Evolutionary conservation across 2,888 invertebrate genomes (phyloP), one percentile per base, ranked within the genome.

Genomic region (Spisula solida): DNA sequence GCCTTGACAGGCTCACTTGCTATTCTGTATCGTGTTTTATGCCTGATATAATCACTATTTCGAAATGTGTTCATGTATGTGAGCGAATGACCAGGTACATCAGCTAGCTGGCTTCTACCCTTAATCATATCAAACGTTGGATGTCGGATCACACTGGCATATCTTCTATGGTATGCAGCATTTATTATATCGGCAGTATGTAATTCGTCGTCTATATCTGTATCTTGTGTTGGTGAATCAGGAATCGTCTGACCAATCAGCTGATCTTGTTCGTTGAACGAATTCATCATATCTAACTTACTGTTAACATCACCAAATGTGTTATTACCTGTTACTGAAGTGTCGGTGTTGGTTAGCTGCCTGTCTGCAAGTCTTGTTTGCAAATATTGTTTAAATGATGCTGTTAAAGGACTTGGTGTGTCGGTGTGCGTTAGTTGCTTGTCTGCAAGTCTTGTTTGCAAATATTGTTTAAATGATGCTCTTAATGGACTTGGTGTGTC

Each of bases 401-500:
- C 31, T 18, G 16, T 75, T 2, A 34, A 16, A 0, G 34, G 34
- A 75, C 34, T 34, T 12, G 75, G 34, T 5, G 75, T 34, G 1
- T 75, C 75, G 6, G 75, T 75, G 34, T 75, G 75, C 4, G 75
- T 75, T 34, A n/a, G n/a, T n/a, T n/a, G n/a, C n/a, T n/a, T n/a
- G n/a, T n/a, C n/a, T n/a, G n/a, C n/a, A n/a, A n/a, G 31, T 31
- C 18, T 14, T 2, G 0, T 1, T 18, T 31, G 29, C 34, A 75
- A 31, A 75, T 31, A 8, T 18, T 75, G 75, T 18, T 34, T 31
- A 18, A 75, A 34, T 31, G 29, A 18, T 31, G 31, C 31, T 18
- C 31, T 75, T 2, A 34, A 16, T 1, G 34, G 34, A 75, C 34
- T 34, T 12, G 75, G 34, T 5, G 75, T 34, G 1, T 75, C 75